phyloP scores from a whole-genome alignment of 2,113 vertebrate genomes.

The Rutilus rutilus region DNA sequence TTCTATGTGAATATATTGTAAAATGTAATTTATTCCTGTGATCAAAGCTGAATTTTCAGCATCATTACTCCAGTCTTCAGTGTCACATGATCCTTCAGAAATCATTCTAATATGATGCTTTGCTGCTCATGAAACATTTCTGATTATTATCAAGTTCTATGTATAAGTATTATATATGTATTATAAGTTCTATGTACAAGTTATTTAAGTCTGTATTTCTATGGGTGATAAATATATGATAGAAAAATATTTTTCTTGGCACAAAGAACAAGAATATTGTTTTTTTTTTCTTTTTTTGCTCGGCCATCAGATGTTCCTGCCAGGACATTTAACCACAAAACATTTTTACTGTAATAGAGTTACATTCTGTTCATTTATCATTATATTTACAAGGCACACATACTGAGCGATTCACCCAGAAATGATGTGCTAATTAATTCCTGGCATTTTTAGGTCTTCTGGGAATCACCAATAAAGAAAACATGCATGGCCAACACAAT shows the following conservation, averaged over 20 bases:
- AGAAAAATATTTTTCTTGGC: too few relatives aligned
- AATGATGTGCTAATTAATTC: slow-evolving; percentile 1
- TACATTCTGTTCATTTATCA: not conserved
- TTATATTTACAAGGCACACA: too few relatives aligned
- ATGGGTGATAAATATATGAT: not conserved
- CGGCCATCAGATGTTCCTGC: not conserved
- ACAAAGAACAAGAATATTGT: too few relatives aligned
- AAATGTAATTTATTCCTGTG: not conserved
- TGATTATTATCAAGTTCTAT: not conserved
- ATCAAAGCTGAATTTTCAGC: not conserved
- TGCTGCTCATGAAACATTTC: not conserved
- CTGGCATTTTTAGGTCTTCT: not conserved
- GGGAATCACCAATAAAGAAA: not conserved
- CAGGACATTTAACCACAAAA: not conserved
- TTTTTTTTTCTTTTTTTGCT: not conserved
- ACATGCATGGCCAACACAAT: not conserved
- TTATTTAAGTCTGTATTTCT: not conserved
- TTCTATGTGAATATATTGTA: not conserved
- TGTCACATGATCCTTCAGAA: not conserved
- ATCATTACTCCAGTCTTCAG: not conserved
- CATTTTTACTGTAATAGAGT: not conserved
- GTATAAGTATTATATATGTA: too few relatives aligned
- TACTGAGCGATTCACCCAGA: too few relatives aligned
- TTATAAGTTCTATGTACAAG: not conserved
- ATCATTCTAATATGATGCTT: not conserved